Evolutionary conservation across 2,113 vertebrate species (phyloP).

Genomic region (Andinoacara biseriatus): DNA sequence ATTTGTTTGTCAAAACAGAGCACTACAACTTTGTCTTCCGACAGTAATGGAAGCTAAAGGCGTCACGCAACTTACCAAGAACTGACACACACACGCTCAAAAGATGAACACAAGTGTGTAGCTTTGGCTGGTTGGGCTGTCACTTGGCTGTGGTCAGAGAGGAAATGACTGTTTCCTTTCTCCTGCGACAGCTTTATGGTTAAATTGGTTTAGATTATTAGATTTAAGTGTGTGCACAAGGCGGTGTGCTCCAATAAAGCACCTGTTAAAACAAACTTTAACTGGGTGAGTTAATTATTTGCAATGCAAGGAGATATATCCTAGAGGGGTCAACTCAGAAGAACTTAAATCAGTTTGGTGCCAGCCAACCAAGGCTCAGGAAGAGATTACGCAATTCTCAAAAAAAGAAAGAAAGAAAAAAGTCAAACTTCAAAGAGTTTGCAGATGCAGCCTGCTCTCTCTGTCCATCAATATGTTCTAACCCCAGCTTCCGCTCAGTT

Average conservation of each 20-base stretch:
- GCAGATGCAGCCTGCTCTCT: not conserved
- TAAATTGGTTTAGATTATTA: conserved; percentile 67
- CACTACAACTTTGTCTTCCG: conserved; percentile 15
- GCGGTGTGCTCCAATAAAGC: conserved; percentile 45
- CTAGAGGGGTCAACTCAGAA: not conserved
- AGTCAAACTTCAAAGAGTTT: not conserved
- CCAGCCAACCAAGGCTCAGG: not conserved
- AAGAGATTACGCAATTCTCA: not conserved
- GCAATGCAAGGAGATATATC: conserved; percentile 22
- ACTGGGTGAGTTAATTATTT: conserved; percentile 51
- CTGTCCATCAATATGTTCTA: no score
- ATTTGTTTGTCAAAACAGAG: conserved; percentile 43
- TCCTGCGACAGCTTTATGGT: conserved; percentile 59
- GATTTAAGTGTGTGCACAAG: conserved; percentile 58
- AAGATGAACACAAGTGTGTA: conserved; percentile 36
- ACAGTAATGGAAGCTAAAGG: conserved; percentile 57
- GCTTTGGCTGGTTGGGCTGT: conserved; percentile 22
- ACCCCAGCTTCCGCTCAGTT: not conserved
- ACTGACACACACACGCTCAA: conserved; percentile 11
- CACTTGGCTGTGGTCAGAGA: conserved; percentile 32
- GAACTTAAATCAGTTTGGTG: not conserved
- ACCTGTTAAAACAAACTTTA: conserved; percentile 75
- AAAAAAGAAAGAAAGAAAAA: no score
- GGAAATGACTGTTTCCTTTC: conserved; percentile 68
- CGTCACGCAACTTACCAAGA: conserved; percentile 23